Percentiles rank a stretch among this genome's conserved stretches.
phyloP scores from a whole-genome alignment of 1,140 invertebrate species.

The Tetramorium simillimum region DNA sequence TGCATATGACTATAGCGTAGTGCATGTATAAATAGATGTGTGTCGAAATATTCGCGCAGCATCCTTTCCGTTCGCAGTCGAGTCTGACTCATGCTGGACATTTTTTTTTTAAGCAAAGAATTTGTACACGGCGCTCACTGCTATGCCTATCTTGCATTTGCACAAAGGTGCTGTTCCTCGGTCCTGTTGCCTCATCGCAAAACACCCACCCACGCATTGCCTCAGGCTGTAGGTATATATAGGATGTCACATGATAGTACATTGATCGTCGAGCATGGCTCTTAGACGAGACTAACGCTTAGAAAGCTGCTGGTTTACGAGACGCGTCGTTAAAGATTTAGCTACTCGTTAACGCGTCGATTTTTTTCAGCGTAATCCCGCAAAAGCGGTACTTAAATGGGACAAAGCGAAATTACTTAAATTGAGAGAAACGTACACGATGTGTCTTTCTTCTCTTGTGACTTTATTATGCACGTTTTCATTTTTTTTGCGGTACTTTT shows the following conservation, averaged over 20 bases:
- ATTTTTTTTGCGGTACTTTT: background rate
- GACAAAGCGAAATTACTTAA: slow-evolving; percentile 24
- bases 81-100: slow-evolving; percentile 73
- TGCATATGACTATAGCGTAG: background rate
- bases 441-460: background rate
- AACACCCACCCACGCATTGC: slow-evolving; percentile 75
- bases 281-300: background rate
- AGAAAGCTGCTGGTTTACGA: background rate
- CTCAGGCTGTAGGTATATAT: slow-evolving; percentile 67
- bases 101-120: slow-evolving; percentile 70
- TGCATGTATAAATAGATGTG: slow-evolving; percentile 60
- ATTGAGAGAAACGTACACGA: background rate
- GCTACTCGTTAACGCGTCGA: slow-evolving; percentile 8
- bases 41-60: slow-evolving; percentile 63
- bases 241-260: slow-evolving; percentile 71
- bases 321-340: slow-evolving; percentile 7
- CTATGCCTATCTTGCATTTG: slow-evolving; percentile 49
- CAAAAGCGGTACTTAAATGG: background rate
- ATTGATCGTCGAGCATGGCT: slow-evolving; percentile 65
- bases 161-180: slow-evolving; percentile 50
- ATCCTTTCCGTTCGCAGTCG: slow-evolving; percentile 73
- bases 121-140: slow-evolving; percentile 37
- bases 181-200: slow-evolving; percentile 55
- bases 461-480: background rate
- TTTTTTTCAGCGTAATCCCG: background rate